These are phyloP conservation scores for Leucania comma DNA, from an alignment of 2,888 invertebrate genomes.

Conservation along the genomic window DNA sequence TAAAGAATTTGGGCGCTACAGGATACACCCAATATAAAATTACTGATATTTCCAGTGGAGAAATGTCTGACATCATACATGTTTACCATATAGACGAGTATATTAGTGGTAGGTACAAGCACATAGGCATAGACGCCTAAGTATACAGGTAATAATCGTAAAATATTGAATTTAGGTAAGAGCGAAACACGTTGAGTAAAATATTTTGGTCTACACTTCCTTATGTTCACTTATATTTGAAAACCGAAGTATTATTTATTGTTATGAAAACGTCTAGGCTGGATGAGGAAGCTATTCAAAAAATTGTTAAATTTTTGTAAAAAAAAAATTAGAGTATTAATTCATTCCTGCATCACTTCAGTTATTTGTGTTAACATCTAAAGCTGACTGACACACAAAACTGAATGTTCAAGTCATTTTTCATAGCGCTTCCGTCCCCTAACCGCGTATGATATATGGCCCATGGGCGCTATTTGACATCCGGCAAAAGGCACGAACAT, in stretches of 20 bases:
- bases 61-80: not conserved
- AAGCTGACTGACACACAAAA: constrained; percentile 47
- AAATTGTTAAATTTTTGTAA: too few species aligned
- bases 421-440: constrained; percentile 76
- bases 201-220: constrained; percentile 3
- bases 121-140: not conserved
- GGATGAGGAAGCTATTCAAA: too few species aligned
- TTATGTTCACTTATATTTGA: not conserved
- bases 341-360: constrained; percentile 1
- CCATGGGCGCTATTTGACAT: constrained; percentile 78
- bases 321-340: not conserved
- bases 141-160: constrained; percentile 9
- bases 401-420: constrained; percentile 72
- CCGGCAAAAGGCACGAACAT: constrained; percentile 77
- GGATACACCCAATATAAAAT: constrained; percentile 24
- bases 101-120: not conserved
- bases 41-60: not conserved
- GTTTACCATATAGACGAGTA: not conserved
- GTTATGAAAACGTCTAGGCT: not conserved
- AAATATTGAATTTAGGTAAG: constrained; percentile 36
- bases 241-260: not conserved
- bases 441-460: constrained; percentile 84
- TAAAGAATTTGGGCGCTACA: constrained; percentile 31
- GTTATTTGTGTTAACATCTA: constrained; percentile 46
- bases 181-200: not conserved